These are phyloP conservation scores for Orchesellides sinensis DNA, from an alignment of 2,888 invertebrate species.

Conservation along the genomic window DNA sequence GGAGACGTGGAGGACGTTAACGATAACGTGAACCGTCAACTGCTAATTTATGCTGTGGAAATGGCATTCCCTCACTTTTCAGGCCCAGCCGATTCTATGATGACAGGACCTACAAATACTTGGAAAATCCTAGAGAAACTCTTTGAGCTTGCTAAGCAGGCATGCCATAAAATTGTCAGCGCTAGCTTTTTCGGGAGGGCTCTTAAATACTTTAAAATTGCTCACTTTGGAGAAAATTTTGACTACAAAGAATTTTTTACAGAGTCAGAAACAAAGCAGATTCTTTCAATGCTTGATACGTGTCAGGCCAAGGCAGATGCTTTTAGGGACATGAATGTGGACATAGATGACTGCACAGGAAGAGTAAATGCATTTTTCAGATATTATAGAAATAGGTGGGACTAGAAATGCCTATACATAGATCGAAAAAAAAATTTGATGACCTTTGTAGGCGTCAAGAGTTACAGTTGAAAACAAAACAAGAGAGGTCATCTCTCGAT, in stretches of 20 bases:
- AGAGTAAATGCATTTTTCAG: constrained; percentile 15
- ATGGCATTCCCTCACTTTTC: constrained; percentile 33
- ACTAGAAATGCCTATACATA: neutral
- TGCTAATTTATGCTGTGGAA: constrained; percentile 35
- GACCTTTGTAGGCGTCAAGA: constrained; percentile 11
- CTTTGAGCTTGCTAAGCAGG: constrained; percentile 51
- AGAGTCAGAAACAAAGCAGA: constrained; percentile 26
- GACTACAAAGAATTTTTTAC: constrained; percentile 54
- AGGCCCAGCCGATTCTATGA: constrained; percentile 4
- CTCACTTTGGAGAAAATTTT: constrained; percentile 52
- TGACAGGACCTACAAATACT: constrained; percentile 28
- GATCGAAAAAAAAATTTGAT: no score
- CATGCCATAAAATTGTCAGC: constrained; percentile 25
- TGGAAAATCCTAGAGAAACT: constrained; percentile 46
- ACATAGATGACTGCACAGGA: constrained; percentile 47
- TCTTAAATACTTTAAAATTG: constrained; percentile 49
- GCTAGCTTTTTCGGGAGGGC: constrained; percentile 29
- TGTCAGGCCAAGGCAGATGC: constrained; percentile 13
- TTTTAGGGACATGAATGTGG: constrained; percentile 25
- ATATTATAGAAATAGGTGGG: neutral
- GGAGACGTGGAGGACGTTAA: constrained; percentile 48
- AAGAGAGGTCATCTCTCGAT: constrained; percentile 24
- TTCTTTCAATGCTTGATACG: constrained; percentile 19
- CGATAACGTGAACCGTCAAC: constrained; percentile 34
- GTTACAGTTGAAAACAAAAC: constrained; percentile 39